Conservation (phyloP, 2,888 invertebrate species). For the Lasioglossum villosulum region DNA sequence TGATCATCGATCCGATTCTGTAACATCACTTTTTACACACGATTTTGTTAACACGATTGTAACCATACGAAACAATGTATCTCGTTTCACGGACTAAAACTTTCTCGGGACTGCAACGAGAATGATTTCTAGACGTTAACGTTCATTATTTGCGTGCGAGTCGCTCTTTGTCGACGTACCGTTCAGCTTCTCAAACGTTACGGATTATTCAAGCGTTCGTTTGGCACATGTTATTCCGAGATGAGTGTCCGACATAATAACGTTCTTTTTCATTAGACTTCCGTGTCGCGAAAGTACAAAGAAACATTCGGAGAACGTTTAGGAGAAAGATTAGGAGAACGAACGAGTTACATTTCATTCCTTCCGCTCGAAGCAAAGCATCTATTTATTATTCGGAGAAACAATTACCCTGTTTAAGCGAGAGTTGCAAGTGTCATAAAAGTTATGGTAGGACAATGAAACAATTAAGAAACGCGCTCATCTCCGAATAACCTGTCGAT, state of each 20-base stretch:
- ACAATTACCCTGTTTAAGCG: not conserved
- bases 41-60: conserved; percentile 20
- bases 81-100: conserved; percentile 19
- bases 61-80: conserved; percentile 9
- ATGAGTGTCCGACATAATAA: conserved; percentile 12
- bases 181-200: conserved; percentile 16
- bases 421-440: not conserved
- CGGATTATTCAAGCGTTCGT: not conserved
- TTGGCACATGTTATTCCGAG: conserved; percentile 19
- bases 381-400: not conserved
- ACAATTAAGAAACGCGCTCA: conserved; percentile 16
- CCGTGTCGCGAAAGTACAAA: not conserved
- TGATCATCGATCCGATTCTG: conserved; percentile 41
- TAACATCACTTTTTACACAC: conserved; percentile 40
- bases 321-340: not conserved
- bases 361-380: not conserved
- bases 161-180: conserved; percentile 14
- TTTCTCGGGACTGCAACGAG: conserved; percentile 20
- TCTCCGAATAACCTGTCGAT: conserved; percentile 7
- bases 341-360: not conserved
- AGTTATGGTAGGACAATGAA: not conserved
- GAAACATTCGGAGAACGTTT: no score
- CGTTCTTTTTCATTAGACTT: not conserved
- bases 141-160: not conserved
- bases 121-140: conserved; percentile 18